Evolutionary conservation across 2,888 invertebrate genomes (phyloP).

Genomic region (Diplazon laetatorius): DNA sequence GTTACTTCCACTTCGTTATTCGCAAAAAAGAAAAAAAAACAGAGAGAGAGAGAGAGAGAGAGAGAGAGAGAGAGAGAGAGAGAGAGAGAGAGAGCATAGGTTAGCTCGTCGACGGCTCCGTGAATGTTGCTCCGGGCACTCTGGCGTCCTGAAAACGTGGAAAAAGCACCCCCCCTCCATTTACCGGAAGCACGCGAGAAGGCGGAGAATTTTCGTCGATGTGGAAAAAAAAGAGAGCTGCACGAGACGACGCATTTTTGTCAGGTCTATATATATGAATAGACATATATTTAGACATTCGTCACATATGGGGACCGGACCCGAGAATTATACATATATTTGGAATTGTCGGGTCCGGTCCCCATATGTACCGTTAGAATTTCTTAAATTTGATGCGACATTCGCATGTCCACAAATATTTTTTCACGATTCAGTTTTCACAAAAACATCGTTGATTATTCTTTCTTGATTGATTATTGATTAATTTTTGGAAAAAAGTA

Average conservation of each 20-base stretch:
- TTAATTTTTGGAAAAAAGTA: too few relatives aligned
- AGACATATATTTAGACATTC: too few relatives aligned
- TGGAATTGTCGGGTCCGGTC: too few relatives aligned
- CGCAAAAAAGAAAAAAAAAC: constrained; percentile 1
- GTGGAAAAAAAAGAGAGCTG: constrained; percentile 46
- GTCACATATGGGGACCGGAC: too few relatives aligned
- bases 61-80: too few relatives aligned
- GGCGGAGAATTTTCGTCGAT: constrained; percentile 16
- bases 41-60: constrained; percentile 51
- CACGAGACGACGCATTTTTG: constrained; percentile 20
- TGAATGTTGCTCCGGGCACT: constrained; percentile 24
- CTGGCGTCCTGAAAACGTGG: constrained; percentile 42
- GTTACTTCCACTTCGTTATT: constrained; percentile 48
- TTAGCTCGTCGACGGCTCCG: constrained; percentile 22
- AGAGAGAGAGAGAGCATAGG: constrained; percentile 39
- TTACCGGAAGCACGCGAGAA: constrained; percentile 1
- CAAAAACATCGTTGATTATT: too few relatives aligned
- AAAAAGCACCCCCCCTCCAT: constrained; percentile 23
- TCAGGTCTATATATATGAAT: constrained; percentile 11
- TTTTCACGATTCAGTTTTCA: too few relatives aligned
- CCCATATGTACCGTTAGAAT: too few relatives aligned
- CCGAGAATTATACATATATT: too few relatives aligned
- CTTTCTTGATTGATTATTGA: too few relatives aligned
- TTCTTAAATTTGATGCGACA: too few relatives aligned
- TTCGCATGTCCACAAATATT: too few relatives aligned